Base-by-base conservation (phyloP, 2,888 invertebrate species). In the Lepidocyrtinus sp. region DNA sequence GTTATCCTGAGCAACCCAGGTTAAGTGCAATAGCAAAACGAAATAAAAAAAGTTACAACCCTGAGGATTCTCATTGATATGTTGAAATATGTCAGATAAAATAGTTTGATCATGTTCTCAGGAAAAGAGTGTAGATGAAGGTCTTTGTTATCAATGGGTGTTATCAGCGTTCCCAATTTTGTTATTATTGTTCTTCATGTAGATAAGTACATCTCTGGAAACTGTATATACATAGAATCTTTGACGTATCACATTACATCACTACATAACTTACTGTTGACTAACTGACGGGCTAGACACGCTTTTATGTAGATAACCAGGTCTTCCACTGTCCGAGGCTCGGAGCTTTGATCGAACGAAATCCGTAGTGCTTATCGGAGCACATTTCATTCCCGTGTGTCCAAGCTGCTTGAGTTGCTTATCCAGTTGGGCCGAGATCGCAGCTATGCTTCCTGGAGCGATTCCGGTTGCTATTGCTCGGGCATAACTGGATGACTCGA, bases 231-330 rank as follows among this genome's bases (percentile, higher is more conserved):
- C 46, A 22, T 22, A 12, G 1, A n/a, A n/a, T n/a, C n/a, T n/a
- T n/a, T n/a, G n/a, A n/a, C n/a, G n/a, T n/a, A n/a, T n/a, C n/a
- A n/a, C n/a, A n/a, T n/a, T n/a, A n/a, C n/a, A n/a, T n/a, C n/a
- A n/a, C n/a, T n/a, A n/a, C n/a, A n/a, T n/a, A n/a, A 83, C 83
- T 81, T 78, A 83, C 83, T 81, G 81, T 61, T 83, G 83, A 72
- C 81, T 83, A 27, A 87, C 86, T 25, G 87, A 86, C 7, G 87
- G 87, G 76, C 82, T 87, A 19, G 87, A 87, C 24, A 86, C 76
- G 7, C 86, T 86, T 67, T 87, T 87, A 36, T 87, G 87, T 62
- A 87, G 84, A 70, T 81, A 81, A 25, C 84, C 83, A 50, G 84
- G 75, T n/a, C 76, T 67, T 68, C 85, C 86, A 63, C 82, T 84